Evolutionary conservation across 2,888 invertebrate species (phyloP), one percentile per base, ranked within the genome.

Genomic region (Pristionchus entomophagus): DNA sequence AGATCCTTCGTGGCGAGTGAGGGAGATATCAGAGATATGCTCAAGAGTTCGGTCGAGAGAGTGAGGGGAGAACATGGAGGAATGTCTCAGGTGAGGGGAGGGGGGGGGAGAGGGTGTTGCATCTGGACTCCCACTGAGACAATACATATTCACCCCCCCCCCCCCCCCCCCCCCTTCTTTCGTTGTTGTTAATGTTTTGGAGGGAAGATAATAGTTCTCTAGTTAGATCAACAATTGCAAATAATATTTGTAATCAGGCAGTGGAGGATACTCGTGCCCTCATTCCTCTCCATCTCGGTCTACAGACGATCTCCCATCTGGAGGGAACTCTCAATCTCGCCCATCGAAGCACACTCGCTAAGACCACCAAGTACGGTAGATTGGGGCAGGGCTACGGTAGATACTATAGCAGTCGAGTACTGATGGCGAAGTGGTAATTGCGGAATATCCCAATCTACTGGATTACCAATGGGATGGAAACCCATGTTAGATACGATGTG

Each of bases 251-350:
- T 45, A 6, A 14, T 53, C 53, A 81, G 56, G 81, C 53, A 32
- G 81, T 56, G 26, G 38, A 35, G 19, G 81, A 81, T n/a, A 81
- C 81, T 81, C 56, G 35, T 81, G 35, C 56, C 35, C 81, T 81
- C n/a, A 35, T 81, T n/a, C 81, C 81, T n/a, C 35, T 81, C 53
- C 56, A 56, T 56, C 53, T 81, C 38, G 53, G 56, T 17, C 56
- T 81, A 14, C 81, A 81, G 22, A 81, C 81, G 26, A 29, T 81
- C 22, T 6, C 81, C 26, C 81, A 81, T 81, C 56, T 81, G 38
- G 81, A 35, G 35, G 56, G 29, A 81, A 38, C 29, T n/a, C 56
- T 81, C 38, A n/a, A 56, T 22, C 22, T 81, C 22, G 32, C 53
- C 6, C 32, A 38, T 38, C 32, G 41, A 81, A 35, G 56, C 38